Base-by-base conservation (phyloP, 1,140 invertebrate genomes). In the Mamestra configurata region DNA sequence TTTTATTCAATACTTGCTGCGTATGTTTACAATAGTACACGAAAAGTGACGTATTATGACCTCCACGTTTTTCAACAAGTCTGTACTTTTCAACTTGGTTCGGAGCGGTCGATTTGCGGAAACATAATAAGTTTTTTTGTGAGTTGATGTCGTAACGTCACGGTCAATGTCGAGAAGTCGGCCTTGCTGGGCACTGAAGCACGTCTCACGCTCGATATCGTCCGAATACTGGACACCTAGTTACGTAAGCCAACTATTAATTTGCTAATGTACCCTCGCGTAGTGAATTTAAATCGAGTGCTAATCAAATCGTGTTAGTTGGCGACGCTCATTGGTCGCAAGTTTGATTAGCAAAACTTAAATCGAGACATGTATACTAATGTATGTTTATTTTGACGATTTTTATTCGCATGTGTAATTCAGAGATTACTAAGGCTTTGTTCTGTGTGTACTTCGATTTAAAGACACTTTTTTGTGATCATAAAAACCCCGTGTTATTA, bases 141-240 rank as follows among this genome's bases (percentile, higher is more conserved):
- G 85, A 87, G 82, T 77, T 72, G 80, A 86, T 90, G 88, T 89
- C 85, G 90, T 91, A 89, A 88, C 87, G 88, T 91, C 90, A 93
- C 90, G 93, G 93, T 92, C 93, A 94, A 93, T 94, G 93, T 92
- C 92, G 91, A 89, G 86, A 82, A 83, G 85, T 70, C 87, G 93
- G 80, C 93, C 93, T 94, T 93, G 93, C 82, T 77, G 84, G 84
- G 85, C 87, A 81, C 77, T 84, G 86, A 87, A 88, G 87, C 90
- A 89, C 89, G 89, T 90, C 90, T 92, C 81, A 76, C 81, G 79
- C 57, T 81, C 76, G 68, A 83, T 79, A 84, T 84, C 79, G 84
- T 84, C 88, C 82, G 79, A 89, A 86, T 84, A 85, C 76, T 88
- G 84, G 88, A 88, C 85, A 84, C 80, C 83, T 84, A 82, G 83